These are phyloP conservation scores for Steinernema khuongi DNA, from an alignment of 1,140 invertebrate species.

Conservation along the genomic window DNA sequence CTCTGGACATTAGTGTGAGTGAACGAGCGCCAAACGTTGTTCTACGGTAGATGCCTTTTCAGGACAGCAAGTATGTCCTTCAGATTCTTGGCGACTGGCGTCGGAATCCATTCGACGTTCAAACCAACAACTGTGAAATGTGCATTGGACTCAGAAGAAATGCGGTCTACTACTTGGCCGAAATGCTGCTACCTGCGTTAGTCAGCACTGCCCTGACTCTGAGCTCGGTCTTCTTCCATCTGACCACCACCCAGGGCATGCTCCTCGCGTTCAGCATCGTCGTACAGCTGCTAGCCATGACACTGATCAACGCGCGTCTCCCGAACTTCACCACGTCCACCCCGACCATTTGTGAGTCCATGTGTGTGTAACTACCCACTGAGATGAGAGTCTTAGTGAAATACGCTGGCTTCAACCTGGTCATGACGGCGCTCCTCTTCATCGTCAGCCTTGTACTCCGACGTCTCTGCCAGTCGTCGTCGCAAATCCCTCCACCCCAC, in stretches of 20 bases:
- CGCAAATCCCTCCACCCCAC: constrained; percentile 56
- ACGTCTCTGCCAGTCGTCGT: constrained; percentile 40
- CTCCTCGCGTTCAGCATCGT: constrained; percentile 50
- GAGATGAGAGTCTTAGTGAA: constrained; percentile 44
- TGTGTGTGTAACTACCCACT: background rate
- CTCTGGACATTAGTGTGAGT: constrained; percentile 41
- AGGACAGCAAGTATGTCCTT: constrained; percentile 57
- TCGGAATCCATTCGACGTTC: constrained; percentile 55
- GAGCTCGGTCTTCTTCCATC: constrained; percentile 53
- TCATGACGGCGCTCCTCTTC: constrained; percentile 49
- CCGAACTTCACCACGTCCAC: constrained; percentile 50
- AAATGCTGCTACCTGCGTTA: constrained; percentile 53
- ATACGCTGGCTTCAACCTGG: constrained; percentile 53
- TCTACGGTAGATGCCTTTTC: constrained; percentile 19
- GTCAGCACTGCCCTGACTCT: constrained; percentile 51
- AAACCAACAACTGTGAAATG: constrained; percentile 56
- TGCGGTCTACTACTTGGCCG: constrained; percentile 54
- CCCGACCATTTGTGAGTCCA: constrained; percentile 52
- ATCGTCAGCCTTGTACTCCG: constrained; percentile 44
- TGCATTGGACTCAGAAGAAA: constrained; percentile 52
- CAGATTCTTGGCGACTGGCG: constrained; percentile 55
- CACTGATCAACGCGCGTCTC: constrained; percentile 50
- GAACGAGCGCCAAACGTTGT: background rate
- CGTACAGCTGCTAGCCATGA: constrained; percentile 47
- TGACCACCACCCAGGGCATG: constrained; percentile 47